Base-by-base conservation (phyloP, 1,140 invertebrate genomes). In the Whitmania pigra region DNA sequence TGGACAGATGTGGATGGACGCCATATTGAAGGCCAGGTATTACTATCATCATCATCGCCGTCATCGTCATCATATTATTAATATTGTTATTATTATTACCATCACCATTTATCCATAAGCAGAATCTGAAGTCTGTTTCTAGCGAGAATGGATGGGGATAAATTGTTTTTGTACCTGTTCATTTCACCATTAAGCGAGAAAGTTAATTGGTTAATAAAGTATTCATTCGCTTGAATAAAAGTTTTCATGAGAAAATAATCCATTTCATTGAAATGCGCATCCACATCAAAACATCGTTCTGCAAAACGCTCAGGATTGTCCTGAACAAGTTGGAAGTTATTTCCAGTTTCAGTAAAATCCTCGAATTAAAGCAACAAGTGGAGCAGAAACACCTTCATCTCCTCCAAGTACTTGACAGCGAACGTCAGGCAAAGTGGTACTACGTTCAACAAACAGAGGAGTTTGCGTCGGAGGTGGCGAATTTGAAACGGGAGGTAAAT, bases 361-460 rank as follows among this genome's bases (percentile, higher is more conserved):
- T 93, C 36, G 86, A 92, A 57, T 89, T 93, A 82, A 93, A 93
- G 80, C 91, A 94, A 80, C 91, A 95, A 81, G 80, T 95, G 75
- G 92, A 94, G 76, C 92, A 94, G 80, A 93, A 94, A 81, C 91
- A 96, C 83, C 82, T 93, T 27, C 92, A 96, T 81, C 84, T 95
- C 49, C 85, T 94, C 67, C 90, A 94, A 82, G 92, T 96, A 29
- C 88, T 94, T 20, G 92, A 95, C 80, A 92, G 89, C 74, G 92
- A 94, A 80, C 87, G 92, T 77, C 94, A 92, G 7, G 90, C 91
- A 0, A 93, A 93, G 78, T 93, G 90, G 89, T 91, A 94, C 80
- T 94, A 93, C 81, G 91, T 90, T 0, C 89, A 92, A 78, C 91
- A 94, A 80, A 93, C 91, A 74, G 92, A 95, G 77, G 92, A 94